Conservation (phyloP, 2,113 vertebrate species). For the Pristiophorus japonicus region DNA sequence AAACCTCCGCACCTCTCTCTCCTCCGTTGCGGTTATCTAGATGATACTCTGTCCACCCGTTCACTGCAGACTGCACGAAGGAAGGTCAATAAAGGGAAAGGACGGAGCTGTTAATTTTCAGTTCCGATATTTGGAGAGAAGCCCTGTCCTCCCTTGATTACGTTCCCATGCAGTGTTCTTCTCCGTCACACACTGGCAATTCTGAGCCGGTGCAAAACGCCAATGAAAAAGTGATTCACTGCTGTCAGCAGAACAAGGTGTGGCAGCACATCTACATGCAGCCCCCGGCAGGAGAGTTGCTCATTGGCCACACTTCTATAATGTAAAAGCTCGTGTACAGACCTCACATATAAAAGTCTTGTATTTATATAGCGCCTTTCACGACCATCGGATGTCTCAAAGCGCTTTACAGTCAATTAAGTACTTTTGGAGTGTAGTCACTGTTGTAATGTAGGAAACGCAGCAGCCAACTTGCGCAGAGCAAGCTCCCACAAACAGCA, state of each 20-base stretch:
- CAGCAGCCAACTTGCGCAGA: too few relatives aligned
- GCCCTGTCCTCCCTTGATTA: neutral
- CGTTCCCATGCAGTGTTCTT: neutral
- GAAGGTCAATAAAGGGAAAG: neutral
- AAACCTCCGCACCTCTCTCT: neutral
- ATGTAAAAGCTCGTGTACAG: neutral
- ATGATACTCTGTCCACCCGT: neutral
- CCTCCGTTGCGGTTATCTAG: neutral
- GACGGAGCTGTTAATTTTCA: neutral
- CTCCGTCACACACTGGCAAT: neutral
- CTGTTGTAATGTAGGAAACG: too few relatives aligned
- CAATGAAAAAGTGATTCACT: neutral
- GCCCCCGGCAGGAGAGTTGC: neutral
- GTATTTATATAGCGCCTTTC: too few relatives aligned
- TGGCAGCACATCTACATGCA: neutral
- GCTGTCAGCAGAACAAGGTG: neutral
- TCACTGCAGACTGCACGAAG: slow-evolving; percentile 31
- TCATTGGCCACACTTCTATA: neutral
- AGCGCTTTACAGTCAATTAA: too few relatives aligned
- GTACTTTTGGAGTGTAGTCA: too few relatives aligned
- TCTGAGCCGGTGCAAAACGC: neutral
- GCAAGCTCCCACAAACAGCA: too few relatives aligned
- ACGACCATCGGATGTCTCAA: too few relatives aligned
- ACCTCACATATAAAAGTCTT: neutral
- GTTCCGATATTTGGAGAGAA: neutral